These are phyloP conservation scores for Penelope pileata DNA, from an alignment of 2,113 vertebrate species.

Conservation along the genomic window DNA sequence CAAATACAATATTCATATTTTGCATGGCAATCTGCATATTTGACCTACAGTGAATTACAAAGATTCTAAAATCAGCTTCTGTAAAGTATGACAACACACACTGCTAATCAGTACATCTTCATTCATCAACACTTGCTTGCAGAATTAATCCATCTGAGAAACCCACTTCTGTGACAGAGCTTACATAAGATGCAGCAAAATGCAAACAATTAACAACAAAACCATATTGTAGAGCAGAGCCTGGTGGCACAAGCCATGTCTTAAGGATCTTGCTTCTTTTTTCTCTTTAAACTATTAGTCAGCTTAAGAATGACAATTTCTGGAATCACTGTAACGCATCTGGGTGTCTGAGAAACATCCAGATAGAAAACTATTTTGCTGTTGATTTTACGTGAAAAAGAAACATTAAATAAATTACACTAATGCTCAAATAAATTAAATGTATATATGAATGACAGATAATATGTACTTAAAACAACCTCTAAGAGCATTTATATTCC, in stretches of 20 bases:
- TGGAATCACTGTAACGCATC: background rate
- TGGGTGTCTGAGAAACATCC: background rate
- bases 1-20: background rate
- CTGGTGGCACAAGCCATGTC: slow-evolving; percentile 21
- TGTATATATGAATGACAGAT: background rate
- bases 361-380: background rate
- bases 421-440: background rate
- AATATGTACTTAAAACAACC: background rate
- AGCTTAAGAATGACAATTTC: background rate
- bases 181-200: slow-evolving; percentile 13
- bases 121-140: background rate
- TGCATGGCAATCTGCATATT: background rate
- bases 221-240: slow-evolving; percentile 2
- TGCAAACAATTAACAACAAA: slow-evolving; percentile 56
- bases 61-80: background rate
- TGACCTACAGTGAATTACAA: background rate
- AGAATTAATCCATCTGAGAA: slow-evolving; percentile 13
- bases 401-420: background rate
- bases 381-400: background rate
- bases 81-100: background rate
- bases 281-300: background rate
- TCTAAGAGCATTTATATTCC: background rate
- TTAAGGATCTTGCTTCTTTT: background rate
- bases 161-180: background rate
- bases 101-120: background rate